Evolutionary conservation across 2,113 vertebrate genomes (phyloP), one percentile per base, ranked within the genome.

Genomic region (Bujurquina vittata): DNA sequence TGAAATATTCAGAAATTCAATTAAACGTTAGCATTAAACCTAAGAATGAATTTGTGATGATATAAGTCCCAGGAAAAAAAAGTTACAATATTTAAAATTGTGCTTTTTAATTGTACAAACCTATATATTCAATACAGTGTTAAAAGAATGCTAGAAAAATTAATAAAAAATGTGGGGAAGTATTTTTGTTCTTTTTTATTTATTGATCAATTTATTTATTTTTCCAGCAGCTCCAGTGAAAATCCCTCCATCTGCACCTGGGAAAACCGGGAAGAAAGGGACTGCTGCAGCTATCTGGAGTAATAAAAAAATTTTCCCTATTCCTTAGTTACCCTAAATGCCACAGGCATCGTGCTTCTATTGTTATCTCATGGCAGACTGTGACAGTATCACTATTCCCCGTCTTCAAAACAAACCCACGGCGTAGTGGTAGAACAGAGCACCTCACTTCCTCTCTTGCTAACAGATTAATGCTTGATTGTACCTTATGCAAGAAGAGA

Each of bases 391-490:
- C 87, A 86, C 78, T 84, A 87, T 90, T 90, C 83, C 88, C 88
- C 14, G 59, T 81, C 90, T 86, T 85, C 75, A 65, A 80, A 87
- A 91, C 88, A 87, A 92, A 85, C 83, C 79, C 81, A 72, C 31
- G 52, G 90, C 22, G 6, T 65, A 87, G 69, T 56, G 80, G 75
- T 57, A 85, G 86, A 91, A 91, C 37, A 90, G 67, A 90, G 35
- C 59, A 37, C 77, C 86, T 86, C 72, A 81, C 81, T 86, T 84
- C 84, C 87, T 85, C 81, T 88, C 43, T 86, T 85, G 63, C 82
- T 65, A 63, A 37, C 84, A 92, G 89, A 93, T 93, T 92, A 86
- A 91, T 91, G 87, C 31, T 88, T 74, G 79, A 91, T 91, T 90
- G 84, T 87, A 65, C 75, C 73, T 81, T 76, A 83, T 87, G 86